Conservation (phyloP, 2,888 invertebrate genomes). For the Athrips mouffetella region DNA sequence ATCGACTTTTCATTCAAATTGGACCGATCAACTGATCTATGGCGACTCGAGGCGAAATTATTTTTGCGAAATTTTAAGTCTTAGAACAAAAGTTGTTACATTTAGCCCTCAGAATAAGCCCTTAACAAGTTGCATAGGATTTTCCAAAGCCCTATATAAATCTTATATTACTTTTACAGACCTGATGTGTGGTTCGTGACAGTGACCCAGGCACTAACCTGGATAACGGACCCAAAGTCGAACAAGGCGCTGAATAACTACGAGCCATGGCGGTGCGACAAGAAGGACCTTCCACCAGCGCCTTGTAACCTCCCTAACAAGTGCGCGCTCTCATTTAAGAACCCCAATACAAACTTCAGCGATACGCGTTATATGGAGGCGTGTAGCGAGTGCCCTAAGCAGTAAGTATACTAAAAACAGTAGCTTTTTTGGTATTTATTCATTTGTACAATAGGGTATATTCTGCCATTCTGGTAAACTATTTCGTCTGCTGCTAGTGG, state of each 20-base stretch:
- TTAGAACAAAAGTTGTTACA: too few relatives aligned
- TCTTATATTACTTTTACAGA: slow-evolving; percentile 71
- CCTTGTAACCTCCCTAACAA: slow-evolving; percentile 90
- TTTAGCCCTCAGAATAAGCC: too few relatives aligned
- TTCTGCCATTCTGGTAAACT: too few relatives aligned
- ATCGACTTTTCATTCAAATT: too few relatives aligned
- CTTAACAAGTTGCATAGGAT: too few relatives aligned
- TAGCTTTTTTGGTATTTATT: neutral
- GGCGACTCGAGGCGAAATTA: too few relatives aligned
- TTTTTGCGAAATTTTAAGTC: too few relatives aligned
- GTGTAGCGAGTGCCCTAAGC: slow-evolving; percentile 90
- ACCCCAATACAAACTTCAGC: slow-evolving; percentile 85
- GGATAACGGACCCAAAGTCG: slow-evolving; percentile 92
- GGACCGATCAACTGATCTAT: too few relatives aligned
- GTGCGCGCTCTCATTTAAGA: slow-evolving; percentile 89
- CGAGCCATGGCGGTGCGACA: slow-evolving; percentile 90
- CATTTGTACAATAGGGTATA: too few relatives aligned
- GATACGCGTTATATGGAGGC: slow-evolving; percentile 93
- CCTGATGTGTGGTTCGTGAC: slow-evolving; percentile 93
- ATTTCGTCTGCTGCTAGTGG: too few relatives aligned
- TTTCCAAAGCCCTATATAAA: too few relatives aligned
- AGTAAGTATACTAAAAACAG: slow-evolving; percentile 53
- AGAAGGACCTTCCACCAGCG: slow-evolving; percentile 83
- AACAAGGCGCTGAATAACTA: slow-evolving; percentile 82
- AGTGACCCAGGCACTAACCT: slow-evolving; percentile 91